Percentiles rank a stretch among this genome's conserved stretches.
phyloP scores from a whole-genome alignment of 2,888 invertebrate genomes.

The Acleris emargana region DNA sequence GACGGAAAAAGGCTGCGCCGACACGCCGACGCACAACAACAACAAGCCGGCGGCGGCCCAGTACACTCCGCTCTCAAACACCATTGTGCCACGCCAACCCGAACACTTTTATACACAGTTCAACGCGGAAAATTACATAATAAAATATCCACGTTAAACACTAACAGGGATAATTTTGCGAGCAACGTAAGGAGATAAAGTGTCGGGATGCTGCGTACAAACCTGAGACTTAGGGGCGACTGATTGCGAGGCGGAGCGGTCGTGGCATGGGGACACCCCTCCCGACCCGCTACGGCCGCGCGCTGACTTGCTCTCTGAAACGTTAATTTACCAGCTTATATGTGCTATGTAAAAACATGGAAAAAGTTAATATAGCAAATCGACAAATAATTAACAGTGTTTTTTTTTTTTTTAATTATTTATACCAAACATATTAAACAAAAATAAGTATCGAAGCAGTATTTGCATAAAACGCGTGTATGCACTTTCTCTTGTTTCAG shows the following conservation, averaged over 20 bases:
- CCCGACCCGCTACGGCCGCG: conserved; percentile 49
- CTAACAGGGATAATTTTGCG: conserved; percentile 45
- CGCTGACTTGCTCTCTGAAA: conserved; percentile 51
- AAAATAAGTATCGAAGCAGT: conserved; percentile 2
- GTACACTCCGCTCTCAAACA: conserved; percentile 44
- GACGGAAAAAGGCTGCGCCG: conserved; percentile 68
- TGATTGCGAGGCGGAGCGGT: conserved; percentile 62
- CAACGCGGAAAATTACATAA: conserved; percentile 45
- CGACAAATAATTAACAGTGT: background rate
- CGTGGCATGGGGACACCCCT: conserved; percentile 63
- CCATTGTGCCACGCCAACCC: conserved; percentile 47
- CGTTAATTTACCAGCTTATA: conserved; percentile 27
- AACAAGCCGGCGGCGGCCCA: conserved; percentile 57
- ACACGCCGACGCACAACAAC: conserved; percentile 59
- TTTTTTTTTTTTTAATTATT: no score
- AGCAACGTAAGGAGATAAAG: conserved; percentile 53
- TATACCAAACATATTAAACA: conserved; percentile 3
- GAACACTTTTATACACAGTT: conserved; percentile 23
- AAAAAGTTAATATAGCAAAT: background rate
- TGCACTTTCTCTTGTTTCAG: conserved; percentile 10
- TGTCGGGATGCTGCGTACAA: conserved; percentile 76
- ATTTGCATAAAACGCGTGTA: background rate
- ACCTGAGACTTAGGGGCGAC: conserved; percentile 81
- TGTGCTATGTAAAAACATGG: conserved; percentile 1
- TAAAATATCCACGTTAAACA: conserved; percentile 38